phyloP scores from a whole-genome alignment of 2,797 vertebrate species.

The Xiphorhynchus erythropygius region DNA sequence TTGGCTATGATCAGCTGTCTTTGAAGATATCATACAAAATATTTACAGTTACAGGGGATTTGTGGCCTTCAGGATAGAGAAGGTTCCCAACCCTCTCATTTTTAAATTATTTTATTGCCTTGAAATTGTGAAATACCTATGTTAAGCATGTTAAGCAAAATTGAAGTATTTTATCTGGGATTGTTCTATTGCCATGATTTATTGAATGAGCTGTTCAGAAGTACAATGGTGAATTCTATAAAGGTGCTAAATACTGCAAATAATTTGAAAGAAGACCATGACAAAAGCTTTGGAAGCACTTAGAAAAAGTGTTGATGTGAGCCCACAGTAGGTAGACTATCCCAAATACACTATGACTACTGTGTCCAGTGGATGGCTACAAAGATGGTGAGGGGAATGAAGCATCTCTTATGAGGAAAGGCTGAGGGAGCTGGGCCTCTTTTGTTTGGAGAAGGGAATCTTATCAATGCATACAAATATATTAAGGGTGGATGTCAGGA shows the following conservation, averaged over 20 bases:
- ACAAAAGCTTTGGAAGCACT: not conserved
- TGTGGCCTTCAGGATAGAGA: not conserved
- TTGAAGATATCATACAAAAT: not conserved
- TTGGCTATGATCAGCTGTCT: not conserved
- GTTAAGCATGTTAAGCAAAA: not conserved
- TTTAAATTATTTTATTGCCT: not conserved
- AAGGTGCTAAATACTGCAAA: not conserved
- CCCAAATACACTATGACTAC: not conserved
- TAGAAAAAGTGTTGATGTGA: not conserved
- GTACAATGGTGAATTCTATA: not conserved
- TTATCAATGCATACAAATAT: not conserved
- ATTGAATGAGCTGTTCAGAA: not conserved
- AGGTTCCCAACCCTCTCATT: not conserved
- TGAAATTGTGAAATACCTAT: not conserved
- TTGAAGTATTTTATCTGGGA: not conserved
- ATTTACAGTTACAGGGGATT: not conserved
- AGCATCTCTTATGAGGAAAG: not conserved
- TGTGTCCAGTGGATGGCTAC: rapidly evolving
- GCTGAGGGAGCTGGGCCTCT: not conserved
- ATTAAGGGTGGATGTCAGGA: not conserved
- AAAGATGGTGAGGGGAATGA: not conserved
- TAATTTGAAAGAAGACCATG: not conserved
- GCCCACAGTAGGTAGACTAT: not conserved
- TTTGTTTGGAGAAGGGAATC: not conserved
- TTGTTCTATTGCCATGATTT: not conserved